Evolutionary conservation across 2,888 invertebrate species (phyloP), one percentile per base, ranked within the genome.

Genomic region (Nymphalis polychloros): DNA sequence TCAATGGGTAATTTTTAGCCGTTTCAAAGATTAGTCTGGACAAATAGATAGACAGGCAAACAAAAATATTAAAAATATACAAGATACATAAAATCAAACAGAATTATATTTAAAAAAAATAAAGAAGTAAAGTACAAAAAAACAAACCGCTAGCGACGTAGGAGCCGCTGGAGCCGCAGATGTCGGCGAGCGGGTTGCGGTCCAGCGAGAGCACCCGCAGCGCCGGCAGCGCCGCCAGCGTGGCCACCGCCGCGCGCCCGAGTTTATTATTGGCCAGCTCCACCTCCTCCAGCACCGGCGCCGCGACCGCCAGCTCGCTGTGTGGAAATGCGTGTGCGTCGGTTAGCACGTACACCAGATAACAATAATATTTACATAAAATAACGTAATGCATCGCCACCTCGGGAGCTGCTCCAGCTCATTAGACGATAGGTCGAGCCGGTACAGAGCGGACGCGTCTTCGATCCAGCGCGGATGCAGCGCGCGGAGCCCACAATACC

Each of bases 181-280:
- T 70, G 70, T 78, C 78, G 8, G 75, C 78, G 46, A 81, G 79
- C 57, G 77, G 77, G 71, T 80, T 81, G 67, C 64, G 41, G 19
- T 64, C 68, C 47, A 79, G 74, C 57, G n/a, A 71, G 47, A 76
- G 69, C 41, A 46, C 16, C 46, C 63, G 73, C 67, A 75, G 67
- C 63, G 71, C 68, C 35, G 23, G 59, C 59, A 77, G 72, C 49
- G 65, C 49, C 41, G 52, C 67, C 60, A 77, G 72, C 63, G 66
- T 59, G 46, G 41, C 70, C 55, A 74, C 73, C 17, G 72, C 66
- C 19, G 16, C 59, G n/a, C 57, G 50, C 59, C 31, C 10, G 59
- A 77, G 75, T 20, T 23, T 47, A 68, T 74, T 76, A 60, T 48
- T 17, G 4, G 68, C 27, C 64, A 74, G 67, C 20, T 59, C 35